Conservation (phyloP, 2,888 invertebrate genomes). For the Phyllotreta striolata region DNA sequence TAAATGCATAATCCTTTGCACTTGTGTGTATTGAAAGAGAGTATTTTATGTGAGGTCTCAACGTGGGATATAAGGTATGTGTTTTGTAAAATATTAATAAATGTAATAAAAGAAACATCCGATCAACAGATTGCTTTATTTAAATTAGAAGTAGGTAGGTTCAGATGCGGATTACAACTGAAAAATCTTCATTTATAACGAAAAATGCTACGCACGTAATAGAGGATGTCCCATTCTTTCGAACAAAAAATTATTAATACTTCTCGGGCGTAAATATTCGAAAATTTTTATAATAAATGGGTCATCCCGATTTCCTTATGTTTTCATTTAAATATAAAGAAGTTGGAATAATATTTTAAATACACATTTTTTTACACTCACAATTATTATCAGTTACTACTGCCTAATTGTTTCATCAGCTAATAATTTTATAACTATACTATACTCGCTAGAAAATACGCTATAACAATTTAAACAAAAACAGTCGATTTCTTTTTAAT, state of each 20-base stretch:
- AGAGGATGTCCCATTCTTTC: background rate
- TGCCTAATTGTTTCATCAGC: conserved; percentile 37
- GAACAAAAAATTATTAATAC: conserved; percentile 1
- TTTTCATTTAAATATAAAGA: conserved; percentile 2
- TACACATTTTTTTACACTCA: conserved; percentile 41
- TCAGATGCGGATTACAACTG: conserved; percentile 5
- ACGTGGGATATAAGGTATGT: no score
- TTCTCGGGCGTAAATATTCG: background rate
- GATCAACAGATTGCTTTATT: conserved; percentile 12
- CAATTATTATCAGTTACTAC: conserved; percentile 43
- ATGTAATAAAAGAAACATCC: conserved; percentile 2
- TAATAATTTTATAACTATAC: conserved; percentile 37
- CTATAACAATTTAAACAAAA: conserved; percentile 29
- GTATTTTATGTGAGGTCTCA: no score
- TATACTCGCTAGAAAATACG: conserved; percentile 39
- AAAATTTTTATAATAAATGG: conserved; percentile 2
- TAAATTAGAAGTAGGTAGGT: conserved; percentile 7
- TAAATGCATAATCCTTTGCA: no score
- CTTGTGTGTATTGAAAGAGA: no score
- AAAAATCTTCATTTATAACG: conserved; percentile 4
- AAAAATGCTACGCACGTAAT: background rate
- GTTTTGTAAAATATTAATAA: no score
- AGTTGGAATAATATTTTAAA: conserved; percentile 29
- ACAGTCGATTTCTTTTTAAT: conserved; percentile 9
- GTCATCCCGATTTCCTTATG: background rate